Conservation (phyloP, 2,113 vertebrate genomes). For the Muntiacus reevesi region DNA sequence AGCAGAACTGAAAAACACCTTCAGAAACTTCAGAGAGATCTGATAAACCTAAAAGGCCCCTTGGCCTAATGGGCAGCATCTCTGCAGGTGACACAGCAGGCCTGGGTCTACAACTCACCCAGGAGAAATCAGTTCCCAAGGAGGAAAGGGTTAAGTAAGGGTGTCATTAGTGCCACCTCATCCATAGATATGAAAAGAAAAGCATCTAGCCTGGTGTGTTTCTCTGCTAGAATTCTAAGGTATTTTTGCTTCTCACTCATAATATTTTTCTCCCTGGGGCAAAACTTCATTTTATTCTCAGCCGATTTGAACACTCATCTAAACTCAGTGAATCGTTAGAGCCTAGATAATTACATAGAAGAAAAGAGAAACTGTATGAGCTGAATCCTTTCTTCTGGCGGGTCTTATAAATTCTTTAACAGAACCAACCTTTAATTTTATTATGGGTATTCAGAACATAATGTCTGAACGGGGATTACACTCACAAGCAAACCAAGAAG, state of each 20-base stretch:
- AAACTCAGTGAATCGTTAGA: not conserved
- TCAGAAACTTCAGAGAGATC: not conserved
- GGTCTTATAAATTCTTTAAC: not conserved
- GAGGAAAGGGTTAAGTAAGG: constrained; percentile 14
- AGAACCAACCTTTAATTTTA: not conserved
- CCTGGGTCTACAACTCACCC: not conserved
- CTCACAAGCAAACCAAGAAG: not conserved
- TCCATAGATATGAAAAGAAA: constrained; percentile 30
- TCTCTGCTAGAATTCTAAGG: constrained; percentile 48
- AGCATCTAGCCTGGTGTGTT: not conserved
- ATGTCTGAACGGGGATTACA: not conserved
- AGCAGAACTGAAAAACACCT: not conserved
- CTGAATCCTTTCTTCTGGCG: not conserved
- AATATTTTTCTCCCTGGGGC: not conserved
- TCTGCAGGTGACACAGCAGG: not conserved
- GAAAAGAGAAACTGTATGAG: not conserved
- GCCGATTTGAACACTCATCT: constrained; percentile 23
- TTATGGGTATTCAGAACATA: not conserved
- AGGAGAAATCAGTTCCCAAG: not conserved
- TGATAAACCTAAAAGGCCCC: not conserved
- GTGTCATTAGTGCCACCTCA: not conserved
- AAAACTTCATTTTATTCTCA: constrained; percentile 29
- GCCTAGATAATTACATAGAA: constrained; percentile 52
- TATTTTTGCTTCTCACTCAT: constrained; percentile 28
- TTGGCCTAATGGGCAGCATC: fast-evolving